Conservation (phyloP, 2,797 vertebrate species). For the Pelodytes ibericus region DNA sequence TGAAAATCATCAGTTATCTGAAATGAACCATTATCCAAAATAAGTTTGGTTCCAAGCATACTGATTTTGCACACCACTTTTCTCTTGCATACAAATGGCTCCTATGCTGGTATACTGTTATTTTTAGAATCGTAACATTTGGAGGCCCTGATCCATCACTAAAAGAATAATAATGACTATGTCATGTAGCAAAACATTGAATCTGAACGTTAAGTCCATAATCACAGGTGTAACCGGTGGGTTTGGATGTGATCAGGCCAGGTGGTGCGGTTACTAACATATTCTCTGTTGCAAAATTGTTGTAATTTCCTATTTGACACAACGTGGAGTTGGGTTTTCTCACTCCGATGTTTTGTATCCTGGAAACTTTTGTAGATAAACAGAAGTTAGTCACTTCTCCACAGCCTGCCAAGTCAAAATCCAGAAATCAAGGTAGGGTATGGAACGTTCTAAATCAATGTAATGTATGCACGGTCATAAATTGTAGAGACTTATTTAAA, state of each 20-base stretch:
- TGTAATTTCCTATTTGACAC: not conserved
- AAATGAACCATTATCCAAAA: too few relatives aligned
- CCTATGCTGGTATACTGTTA: too few relatives aligned
- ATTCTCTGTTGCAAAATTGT: not conserved
- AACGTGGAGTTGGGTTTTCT: not conserved
- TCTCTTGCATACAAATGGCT: too few relatives aligned
- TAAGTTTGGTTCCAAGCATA: too few relatives aligned
- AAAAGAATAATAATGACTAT: too few relatives aligned
- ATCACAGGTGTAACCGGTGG: constrained; percentile 3
- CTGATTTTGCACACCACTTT: too few relatives aligned
- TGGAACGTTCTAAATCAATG: not conserved
- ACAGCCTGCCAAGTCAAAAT: not conserved
- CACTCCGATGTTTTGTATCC: not conserved
- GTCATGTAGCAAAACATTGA: not conserved
- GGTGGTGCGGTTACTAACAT: not conserved
- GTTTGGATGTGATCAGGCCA: not conserved
- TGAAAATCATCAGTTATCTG: too few relatives aligned
- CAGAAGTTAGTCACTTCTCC: not conserved
- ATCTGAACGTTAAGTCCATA: not conserved
- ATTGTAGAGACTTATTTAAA: too few relatives aligned
- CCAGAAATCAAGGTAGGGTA: not conserved
- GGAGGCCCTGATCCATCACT: too few relatives aligned
- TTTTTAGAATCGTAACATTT: too few relatives aligned
- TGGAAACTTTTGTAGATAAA: constrained; percentile 9
- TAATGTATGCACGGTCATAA: not conserved